A percentile compares a stretch with the other conserved stretches of the same genome.
Evolutionary conservation across 1,140 invertebrate genomes (phyloP).

Genomic region (Ditylenchus dipsaci): DNA sequence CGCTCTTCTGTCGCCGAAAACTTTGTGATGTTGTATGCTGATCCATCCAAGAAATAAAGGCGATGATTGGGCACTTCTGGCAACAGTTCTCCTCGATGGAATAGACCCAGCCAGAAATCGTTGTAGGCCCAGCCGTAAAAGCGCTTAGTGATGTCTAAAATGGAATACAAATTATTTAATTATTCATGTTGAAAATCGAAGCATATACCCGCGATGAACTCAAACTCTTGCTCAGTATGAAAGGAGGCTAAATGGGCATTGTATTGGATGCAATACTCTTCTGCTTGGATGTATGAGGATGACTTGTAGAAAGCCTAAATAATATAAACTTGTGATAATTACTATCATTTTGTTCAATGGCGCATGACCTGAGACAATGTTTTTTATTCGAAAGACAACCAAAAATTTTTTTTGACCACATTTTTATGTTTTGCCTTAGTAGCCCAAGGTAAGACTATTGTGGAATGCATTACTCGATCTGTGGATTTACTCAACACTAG

Average conservation of each 20-base stretch:
- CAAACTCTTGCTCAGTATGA: not conserved
- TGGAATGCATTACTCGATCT: too few species aligned
- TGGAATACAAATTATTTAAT: too few species aligned
- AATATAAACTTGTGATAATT: not conserved
- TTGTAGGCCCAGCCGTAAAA: constrained; percentile 1
- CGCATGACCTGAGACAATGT: not conserved
- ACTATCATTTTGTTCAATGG: not conserved
- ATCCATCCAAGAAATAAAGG: not conserved
- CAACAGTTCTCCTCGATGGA: not conserved
- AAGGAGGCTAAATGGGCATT: not conserved
- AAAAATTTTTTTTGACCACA: not conserved
- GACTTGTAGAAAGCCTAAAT: not conserved
- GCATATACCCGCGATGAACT: not conserved
- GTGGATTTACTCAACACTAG: too few species aligned
- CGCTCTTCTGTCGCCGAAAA: not conserved
- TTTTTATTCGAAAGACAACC: too few species aligned
- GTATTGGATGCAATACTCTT: not conserved
- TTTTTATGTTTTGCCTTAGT: not conserved
- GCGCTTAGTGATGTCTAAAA: not conserved
- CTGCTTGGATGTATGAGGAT: not conserved
- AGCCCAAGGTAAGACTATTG: too few species aligned
- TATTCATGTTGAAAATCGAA: too few species aligned
- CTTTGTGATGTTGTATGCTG: not conserved
- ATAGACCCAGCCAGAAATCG: not conserved
- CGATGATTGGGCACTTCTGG: not conserved